Evolutionary conservation across 2,113 vertebrate genomes (phyloP).

Genomic region (Picathartes gymnocephalus): DNA sequence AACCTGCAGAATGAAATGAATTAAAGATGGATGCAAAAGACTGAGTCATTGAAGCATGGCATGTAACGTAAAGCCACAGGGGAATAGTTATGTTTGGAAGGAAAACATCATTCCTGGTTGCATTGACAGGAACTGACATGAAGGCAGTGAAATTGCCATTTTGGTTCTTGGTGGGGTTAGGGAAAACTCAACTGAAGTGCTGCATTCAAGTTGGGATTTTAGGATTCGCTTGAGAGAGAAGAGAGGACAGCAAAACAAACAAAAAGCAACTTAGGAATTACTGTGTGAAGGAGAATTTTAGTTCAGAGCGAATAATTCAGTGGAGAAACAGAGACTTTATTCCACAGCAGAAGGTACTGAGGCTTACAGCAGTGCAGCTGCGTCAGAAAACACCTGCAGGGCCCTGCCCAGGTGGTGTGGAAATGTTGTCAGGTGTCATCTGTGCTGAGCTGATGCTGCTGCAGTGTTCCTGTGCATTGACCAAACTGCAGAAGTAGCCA

Average conservation of each 20-base stretch:
- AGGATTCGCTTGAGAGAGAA: neutral
- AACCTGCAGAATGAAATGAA: neutral
- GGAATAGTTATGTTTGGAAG: neutral
- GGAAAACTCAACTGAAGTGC: neutral
- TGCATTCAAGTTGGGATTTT: neutral
- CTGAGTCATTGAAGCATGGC: neutral
- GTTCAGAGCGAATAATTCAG: neutral
- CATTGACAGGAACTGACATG: neutral
- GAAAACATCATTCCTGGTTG: neutral
- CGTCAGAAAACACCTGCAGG: neutral
- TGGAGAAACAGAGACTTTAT: neutral
- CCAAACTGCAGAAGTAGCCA: neutral
- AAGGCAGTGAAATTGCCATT: neutral
- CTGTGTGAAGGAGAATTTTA: neutral
- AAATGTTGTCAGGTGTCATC: neutral
- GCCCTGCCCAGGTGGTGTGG: neutral
- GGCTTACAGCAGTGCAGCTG: neutral
- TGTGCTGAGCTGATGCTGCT: neutral
- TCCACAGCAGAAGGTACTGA: neutral
- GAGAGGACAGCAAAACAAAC: neutral
- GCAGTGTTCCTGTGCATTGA: neutral
- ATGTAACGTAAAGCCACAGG: fast-evolving
- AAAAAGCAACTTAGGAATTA: neutral
- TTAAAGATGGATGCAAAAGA: neutral
- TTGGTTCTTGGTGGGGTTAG: neutral